phyloP scores from a whole-genome alignment of 2,113 vertebrate genomes.

The Anguilla rostrata region DNA sequence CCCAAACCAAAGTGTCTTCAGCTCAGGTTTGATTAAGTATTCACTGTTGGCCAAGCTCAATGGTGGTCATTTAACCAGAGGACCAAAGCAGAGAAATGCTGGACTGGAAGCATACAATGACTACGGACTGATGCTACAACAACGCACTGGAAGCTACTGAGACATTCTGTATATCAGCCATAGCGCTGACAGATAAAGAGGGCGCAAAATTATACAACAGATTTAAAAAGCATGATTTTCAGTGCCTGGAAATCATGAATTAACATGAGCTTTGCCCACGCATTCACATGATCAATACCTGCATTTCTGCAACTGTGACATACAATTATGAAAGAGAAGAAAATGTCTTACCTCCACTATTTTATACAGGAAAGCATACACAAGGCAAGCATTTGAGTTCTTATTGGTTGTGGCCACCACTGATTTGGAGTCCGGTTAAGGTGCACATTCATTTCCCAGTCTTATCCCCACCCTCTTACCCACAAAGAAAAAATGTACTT shows the following conservation, averaged over 20 bases:
- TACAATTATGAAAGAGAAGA: background rate
- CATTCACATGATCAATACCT: background rate
- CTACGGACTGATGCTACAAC: background rate
- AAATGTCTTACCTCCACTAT: slow-evolving; percentile 80
- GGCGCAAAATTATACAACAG: no score
- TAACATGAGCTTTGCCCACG: background rate
- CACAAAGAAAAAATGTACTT: background rate
- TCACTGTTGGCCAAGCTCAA: background rate
- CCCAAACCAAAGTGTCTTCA: background rate
- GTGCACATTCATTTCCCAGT: slow-evolving; percentile 25
- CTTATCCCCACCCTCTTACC: background rate
- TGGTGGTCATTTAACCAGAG: background rate
- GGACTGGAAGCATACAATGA: background rate
- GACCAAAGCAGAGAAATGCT: background rate
- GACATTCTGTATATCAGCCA: no score
- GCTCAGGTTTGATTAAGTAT: background rate
- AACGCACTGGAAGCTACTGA: no score
- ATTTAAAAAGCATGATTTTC: no score
- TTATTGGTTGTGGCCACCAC: slow-evolving; percentile 90
- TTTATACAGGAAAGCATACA: slow-evolving; percentile 92
- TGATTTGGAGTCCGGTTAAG: slow-evolving; percentile 68
- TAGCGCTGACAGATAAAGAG: no score
- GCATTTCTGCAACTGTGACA: background rate
- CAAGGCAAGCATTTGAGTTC: slow-evolving; percentile 87
- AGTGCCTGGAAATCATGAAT: no score